Percentiles rank a stretch among this genome's conserved stretches.
These are phyloP conservation scores for Mormyrus proboscirostris DNA, from an alignment of 2,797 vertebrate genomes.

Conservation along the genomic window DNA sequence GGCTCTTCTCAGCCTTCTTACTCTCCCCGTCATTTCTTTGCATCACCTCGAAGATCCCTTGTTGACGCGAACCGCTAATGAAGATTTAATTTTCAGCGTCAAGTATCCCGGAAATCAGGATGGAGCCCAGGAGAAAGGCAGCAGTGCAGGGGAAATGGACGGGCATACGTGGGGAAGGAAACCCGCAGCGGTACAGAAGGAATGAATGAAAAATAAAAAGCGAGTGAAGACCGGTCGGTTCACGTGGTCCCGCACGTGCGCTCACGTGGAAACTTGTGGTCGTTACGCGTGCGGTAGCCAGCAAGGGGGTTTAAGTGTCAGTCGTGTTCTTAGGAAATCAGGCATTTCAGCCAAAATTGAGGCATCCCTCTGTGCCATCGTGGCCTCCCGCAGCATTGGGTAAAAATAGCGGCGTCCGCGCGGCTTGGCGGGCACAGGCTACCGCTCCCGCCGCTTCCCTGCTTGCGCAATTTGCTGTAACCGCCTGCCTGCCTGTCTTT, in stretches of 20 bases:
- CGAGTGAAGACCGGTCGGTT: not conserved
- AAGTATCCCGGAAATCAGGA: constrained; percentile 52
- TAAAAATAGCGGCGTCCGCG: constrained; percentile 1
- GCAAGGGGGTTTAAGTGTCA: constrained; percentile 21
- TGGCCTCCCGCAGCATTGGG: not conserved
- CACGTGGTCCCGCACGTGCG: not conserved
- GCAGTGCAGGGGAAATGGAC: not conserved
- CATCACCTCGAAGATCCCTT: constrained; percentile 57
- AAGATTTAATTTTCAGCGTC: constrained; percentile 71
- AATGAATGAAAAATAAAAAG: not conserved
- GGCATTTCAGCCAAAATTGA: constrained; percentile 1
- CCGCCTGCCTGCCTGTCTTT: not conserved
- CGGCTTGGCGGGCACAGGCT: not conserved
- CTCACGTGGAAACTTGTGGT: not conserved
- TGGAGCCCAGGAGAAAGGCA: constrained; percentile 30
- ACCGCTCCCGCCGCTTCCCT: not conserved
- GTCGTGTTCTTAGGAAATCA: constrained; percentile 13
- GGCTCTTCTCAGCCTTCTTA: not conserved
- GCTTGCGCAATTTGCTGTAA: constrained; percentile 13
- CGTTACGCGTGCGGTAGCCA: not conserved
- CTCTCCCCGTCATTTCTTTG: constrained; percentile 34
- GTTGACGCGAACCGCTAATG: constrained; percentile 68
- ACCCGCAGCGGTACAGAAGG: not conserved
- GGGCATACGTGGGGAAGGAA: not conserved
- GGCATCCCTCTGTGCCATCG: not conserved